Evolutionary conservation across 2,113 vertebrate species (phyloP), one percentile per base, ranked within the genome.

Genomic region (Albula glossodonta): DNA sequence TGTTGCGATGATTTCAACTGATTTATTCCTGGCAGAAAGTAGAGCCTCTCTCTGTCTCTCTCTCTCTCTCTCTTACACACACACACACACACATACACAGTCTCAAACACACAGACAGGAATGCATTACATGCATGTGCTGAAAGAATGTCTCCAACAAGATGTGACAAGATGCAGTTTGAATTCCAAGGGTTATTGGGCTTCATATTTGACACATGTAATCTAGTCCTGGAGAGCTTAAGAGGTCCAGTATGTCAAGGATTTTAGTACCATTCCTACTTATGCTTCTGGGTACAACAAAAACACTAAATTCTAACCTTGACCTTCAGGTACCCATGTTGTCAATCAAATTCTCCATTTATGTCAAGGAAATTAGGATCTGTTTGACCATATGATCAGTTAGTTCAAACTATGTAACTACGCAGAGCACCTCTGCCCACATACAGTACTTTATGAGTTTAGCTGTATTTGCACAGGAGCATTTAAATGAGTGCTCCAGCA

Each of bases 1-100:
- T 94, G 92, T 91, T 83, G 91, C 87, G 89, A 89, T 87, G 89
- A 91, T 92, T 93, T 93, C 83, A 88, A 94, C 90, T 91, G 91
- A 94, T 93, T 94, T 87, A 92, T 94, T 92, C 90, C 81, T 86
- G 88, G 88, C 91, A 93, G 91, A 88, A 85, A 81, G 86, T 88
- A 90, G 88, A 88, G 90, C 89, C 91, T 93, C 89, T 88, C 92
- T 90, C 91, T 93, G 88, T 89, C 84, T 83, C 81, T 60, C 85
- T 80, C 48, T 13, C 22, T 56, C 91, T 93, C 89, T 88, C 92
- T 90, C 48, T n/a, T 51, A 78, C 49, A 85, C 80, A 53, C 51
- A 80, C 49, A n/a, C 51, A 51, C 83, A 85, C 83, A 79, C 52
- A 86, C 85, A 56, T 11, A 83, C 11, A 79, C 25, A 78, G 9